Conservation (phyloP, 2,113 vertebrate species). For the Polypterus senegalus region DNA sequence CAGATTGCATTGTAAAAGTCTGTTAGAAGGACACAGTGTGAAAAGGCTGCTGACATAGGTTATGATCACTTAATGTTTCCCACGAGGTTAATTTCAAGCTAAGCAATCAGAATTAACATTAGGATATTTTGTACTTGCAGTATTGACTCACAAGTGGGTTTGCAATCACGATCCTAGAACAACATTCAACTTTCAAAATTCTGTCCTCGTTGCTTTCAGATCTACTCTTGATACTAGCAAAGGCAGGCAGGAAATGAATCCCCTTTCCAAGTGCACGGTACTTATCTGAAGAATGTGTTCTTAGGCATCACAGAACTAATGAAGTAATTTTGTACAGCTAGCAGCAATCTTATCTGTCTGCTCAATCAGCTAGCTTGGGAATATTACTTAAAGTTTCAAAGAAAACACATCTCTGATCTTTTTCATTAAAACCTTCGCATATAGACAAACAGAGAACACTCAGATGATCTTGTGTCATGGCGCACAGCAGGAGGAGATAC, state of each 20-base stretch:
- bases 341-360: constrained; percentile 20
- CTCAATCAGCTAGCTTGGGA: constrained; percentile 1
- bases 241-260: constrained; percentile 63
- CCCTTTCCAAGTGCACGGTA: constrained; percentile 44
- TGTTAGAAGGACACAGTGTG: no score
- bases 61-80: no score
- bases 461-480: no score
- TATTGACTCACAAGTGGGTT: no score
- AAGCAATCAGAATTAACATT: no score
- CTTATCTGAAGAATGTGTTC: constrained; percentile 57
- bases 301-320: constrained; percentile 44
- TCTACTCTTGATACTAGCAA: neutral
- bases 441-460: neutral
- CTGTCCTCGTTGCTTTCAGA: neutral
- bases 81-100: no score
- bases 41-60: no score
- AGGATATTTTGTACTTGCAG: no score
- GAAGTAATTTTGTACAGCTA: constrained; percentile 57
- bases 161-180: no score
- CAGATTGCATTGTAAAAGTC: no score
- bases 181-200: neutral
- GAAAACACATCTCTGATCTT: neutral
- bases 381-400: neutral
- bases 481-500: no score
- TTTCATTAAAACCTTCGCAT: neutral